Evolutionary conservation across 2,888 invertebrate species (phyloP), one percentile per base, ranked within the genome.

Genomic region (Lepidochrysops patricia): DNA sequence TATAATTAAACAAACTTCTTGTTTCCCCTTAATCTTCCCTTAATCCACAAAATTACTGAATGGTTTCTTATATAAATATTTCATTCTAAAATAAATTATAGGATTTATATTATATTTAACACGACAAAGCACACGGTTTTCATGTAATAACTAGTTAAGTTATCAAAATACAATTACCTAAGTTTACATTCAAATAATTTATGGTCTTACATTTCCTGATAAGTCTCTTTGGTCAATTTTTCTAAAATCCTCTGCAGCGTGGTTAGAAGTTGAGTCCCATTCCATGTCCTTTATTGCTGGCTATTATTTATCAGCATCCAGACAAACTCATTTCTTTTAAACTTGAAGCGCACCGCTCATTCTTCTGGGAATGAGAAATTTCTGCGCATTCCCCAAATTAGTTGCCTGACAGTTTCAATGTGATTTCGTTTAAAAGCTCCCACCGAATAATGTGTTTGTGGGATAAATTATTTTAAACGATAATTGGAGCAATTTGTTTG

Each of bases 241-340:
- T 57, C 56, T 58, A 57, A 60, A 62, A 49, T 49, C 50, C 50
- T 57, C 57, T 58, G 37, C 29, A 62, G 37, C 57, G 49, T 23
- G 54, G 34, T 35, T 50, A 35, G 19, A 57, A 43, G 58, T 58
- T 61, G 35, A 37, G 43, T 26, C 62, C 37, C 58, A 57, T 63
- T 60, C 58, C 58, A 49, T 48, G 49, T 57, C 26, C 27, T 59
- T 63, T 63, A 63, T 61, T 63, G 49, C 57, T 25, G 34, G 54
- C 61, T 61, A 63, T 61, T 61, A 61, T 60, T 61, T 60, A 60
- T 54, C 61, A 61, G 61, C 57, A 54, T 56, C 61, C 57, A 57
- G 58, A 60, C 61, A 50, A 57, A 61, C 57, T 50, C 54, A 57
- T 63, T 61, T 63, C 58, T 61, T 57, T 57, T 58, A 56, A 57